Evolutionary conservation across 2,888 invertebrate species (phyloP).

Genomic region (Protula sp.): DNA sequence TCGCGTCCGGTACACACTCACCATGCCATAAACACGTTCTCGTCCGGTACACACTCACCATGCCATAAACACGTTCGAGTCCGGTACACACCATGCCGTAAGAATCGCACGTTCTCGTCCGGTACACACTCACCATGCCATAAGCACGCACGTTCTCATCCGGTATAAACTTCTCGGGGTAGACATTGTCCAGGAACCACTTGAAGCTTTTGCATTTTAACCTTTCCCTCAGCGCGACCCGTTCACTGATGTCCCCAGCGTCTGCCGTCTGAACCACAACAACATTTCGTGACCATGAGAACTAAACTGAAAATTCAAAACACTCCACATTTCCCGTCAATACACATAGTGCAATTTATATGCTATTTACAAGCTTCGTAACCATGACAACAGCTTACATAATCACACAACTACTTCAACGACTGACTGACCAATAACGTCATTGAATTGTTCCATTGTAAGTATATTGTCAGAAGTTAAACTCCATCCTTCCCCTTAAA

Average conservation of each 20-base stretch:
- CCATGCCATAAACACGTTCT: slow-evolving; percentile 69
- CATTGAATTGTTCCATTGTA: no score
- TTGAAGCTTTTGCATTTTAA: slow-evolving; percentile 80
- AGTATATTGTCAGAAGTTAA: no score
- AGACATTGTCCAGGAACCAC: slow-evolving; percentile 84
- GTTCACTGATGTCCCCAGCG: slow-evolving; percentile 74
- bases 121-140: no score
- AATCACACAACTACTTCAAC: no score
- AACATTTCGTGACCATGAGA: neutral
- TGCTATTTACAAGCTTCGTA: neutral
- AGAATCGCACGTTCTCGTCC: no score
- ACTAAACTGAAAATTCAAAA: neutral
- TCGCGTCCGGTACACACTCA: slow-evolving; percentile 62
- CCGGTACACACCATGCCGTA: slow-evolving; percentile 65
- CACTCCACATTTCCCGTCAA: neutral
- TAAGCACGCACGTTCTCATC: slow-evolving; percentile 80
- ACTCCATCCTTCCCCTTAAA: no score
- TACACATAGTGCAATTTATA: neutral
- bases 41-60: slow-evolving; percentile 59
- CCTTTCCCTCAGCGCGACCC: slow-evolving; percentile 71
- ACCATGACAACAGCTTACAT: no score
- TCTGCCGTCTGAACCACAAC: slow-evolving; percentile 3
- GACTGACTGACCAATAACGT: no score
- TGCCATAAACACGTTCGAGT: slow-evolving; percentile 73
- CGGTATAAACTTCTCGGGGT: slow-evolving; percentile 82